A percentile compares a stretch with the other conserved stretches of the same genome.
Conservation (phyloP, 64 coral and sea anemone genomes). For the Stichodactyla mertensii region DNA sequence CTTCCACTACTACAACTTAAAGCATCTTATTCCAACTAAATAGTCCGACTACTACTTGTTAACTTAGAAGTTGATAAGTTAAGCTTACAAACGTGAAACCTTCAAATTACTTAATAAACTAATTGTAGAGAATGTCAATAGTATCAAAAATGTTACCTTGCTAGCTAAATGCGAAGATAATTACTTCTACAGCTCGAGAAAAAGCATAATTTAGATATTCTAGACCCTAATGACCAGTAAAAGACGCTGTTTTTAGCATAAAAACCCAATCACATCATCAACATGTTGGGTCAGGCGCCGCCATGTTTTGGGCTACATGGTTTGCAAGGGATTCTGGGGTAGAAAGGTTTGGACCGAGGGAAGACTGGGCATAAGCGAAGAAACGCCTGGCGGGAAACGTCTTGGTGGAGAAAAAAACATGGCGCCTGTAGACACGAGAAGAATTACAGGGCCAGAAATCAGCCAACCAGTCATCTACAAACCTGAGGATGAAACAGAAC, state of each 20-base stretch:
- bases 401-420: neutral
- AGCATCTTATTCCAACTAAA: no score
- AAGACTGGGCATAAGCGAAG: slow-evolving; percentile 4
- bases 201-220: neutral
- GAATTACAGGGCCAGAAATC: slow-evolving; percentile 65
- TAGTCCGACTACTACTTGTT: no score
- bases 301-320: neutral
- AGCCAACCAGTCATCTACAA: slow-evolving; percentile 49
- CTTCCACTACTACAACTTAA: no score
- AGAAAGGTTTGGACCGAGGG: neutral
- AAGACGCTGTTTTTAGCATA: neutral
- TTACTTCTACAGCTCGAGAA: neutral
- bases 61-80: no score
- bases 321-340: no score
- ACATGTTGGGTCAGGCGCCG: neutral
- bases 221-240: neutral
- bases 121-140: neutral
- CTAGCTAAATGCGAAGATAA: neutral
- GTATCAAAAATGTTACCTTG: neutral
- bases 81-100: no score
- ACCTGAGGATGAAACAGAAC: neutral
- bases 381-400: slow-evolving; percentile 17
- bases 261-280: neutral
- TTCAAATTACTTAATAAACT: no score
- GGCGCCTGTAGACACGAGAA: slow-evolving; percentile 66